Evolutionary conservation across 2,888 invertebrate species (phyloP).

Genomic region (Philopedon plagiatum): DNA sequence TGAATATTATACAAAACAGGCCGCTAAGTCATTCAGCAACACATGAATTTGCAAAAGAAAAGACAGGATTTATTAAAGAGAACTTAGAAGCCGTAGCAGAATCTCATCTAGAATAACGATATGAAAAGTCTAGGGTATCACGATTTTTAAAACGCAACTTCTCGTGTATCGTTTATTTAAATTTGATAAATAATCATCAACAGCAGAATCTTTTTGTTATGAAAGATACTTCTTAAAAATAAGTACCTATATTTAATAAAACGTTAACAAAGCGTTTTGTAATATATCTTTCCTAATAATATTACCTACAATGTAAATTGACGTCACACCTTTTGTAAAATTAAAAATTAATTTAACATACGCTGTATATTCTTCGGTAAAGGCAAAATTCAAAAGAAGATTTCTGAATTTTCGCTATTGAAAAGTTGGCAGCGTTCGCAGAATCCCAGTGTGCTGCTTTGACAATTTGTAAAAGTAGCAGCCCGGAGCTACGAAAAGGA

Average conservation of each 20-base stretch:
- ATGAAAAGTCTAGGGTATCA: too few species aligned
- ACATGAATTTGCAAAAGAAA: too few species aligned
- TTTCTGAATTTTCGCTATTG: conserved; percentile 41
- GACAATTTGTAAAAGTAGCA: conserved; percentile 47
- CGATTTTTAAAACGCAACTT: too few species aligned
- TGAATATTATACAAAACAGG: too few species aligned
- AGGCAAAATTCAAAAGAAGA: conserved; percentile 25
- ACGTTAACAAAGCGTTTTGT: not conserved
- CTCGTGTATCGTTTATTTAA: too few species aligned
- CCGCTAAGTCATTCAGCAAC: too few species aligned
- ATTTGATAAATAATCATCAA: too few species aligned
- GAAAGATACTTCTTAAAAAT: not conserved
- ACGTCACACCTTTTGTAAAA: conserved; percentile 26
- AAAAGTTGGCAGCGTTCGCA: conserved; percentile 31
- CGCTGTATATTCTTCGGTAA: conserved; percentile 26
- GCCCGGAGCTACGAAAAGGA: conserved; percentile 30
- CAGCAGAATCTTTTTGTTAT: too few species aligned
- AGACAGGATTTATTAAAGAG: too few species aligned
- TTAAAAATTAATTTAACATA: conserved; percentile 40
- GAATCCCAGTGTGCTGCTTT: conserved; percentile 34
- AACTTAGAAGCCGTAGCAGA: too few species aligned
- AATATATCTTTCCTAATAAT: not conserved
- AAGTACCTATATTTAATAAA: not conserved
- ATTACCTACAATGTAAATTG: conserved; percentile 7
- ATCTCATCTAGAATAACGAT: too few species aligned